Conservation (phyloP, 2,888 invertebrate genomes). For the Apocheima hispidaria region DNA sequence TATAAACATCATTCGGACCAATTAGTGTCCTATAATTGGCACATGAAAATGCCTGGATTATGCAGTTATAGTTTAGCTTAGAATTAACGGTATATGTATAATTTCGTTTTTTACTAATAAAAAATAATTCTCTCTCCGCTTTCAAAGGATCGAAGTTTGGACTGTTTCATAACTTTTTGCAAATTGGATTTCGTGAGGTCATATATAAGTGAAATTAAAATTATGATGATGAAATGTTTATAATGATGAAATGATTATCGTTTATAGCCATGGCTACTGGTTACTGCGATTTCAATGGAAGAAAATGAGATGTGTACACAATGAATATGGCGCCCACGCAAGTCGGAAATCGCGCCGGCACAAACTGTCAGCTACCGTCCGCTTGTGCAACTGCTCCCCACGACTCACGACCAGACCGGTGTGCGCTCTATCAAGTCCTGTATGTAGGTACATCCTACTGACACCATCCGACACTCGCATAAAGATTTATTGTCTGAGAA, state of each 20-base stretch:
- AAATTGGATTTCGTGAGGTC: background rate
- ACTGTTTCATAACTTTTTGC: background rate
- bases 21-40: constrained; percentile 60
- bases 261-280: constrained; percentile 68
- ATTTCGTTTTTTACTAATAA: too few species aligned
- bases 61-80: background rate
- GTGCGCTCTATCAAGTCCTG: constrained; percentile 42
- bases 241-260: constrained; percentile 69
- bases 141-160: background rate
- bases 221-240: background rate
- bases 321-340: constrained; percentile 71
- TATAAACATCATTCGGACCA: constrained; percentile 57
- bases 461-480: constrained; percentile 38
- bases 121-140: background rate
- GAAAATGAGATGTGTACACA: constrained; percentile 78
- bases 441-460: constrained; percentile 45
- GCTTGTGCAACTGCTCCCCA: constrained; percentile 41
- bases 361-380: constrained; percentile 76
- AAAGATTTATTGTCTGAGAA: constrained; percentile 46
- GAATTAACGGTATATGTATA: too few species aligned
- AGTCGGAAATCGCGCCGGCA: constrained; percentile 60
- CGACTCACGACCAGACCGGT: constrained; percentile 36
- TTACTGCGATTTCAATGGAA: constrained; percentile 68
- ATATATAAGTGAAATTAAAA: background rate
- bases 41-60: constrained; percentile 38